phyloP scores from a whole-genome alignment of 2,113 vertebrate species.

The Myanophis thanlyinensis region DNA sequence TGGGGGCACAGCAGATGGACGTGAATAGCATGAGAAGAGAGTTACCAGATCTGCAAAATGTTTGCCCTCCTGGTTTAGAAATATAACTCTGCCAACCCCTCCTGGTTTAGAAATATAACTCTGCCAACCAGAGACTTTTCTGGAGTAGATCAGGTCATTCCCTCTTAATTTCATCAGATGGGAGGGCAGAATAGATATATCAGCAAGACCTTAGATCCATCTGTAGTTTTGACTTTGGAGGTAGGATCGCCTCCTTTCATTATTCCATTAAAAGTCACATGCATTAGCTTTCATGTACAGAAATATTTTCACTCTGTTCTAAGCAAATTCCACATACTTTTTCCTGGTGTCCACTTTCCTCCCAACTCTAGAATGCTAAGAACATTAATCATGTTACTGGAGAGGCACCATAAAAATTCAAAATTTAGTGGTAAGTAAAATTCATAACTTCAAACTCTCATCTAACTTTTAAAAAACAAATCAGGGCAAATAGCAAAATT shows the following conservation, averaged over 20 bases:
- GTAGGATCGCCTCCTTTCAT: not conserved
- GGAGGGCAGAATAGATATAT: not conserved
- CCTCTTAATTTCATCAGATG: not conserved
- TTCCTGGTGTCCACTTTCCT: not conserved
- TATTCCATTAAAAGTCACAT: not conserved
- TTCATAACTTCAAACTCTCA: not conserved
- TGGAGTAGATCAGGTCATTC: not conserved
- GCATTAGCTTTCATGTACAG: not conserved
- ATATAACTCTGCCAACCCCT: not conserved
- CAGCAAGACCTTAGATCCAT: not conserved
- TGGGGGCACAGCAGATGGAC: not conserved
- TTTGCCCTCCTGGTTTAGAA: not conserved
- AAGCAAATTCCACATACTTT: not conserved
- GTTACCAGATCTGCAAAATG: not conserved
- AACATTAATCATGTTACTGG: not conserved
- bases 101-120: not conserved
- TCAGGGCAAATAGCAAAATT: not conserved
- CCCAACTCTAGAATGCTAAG: not conserved
- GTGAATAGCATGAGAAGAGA: not conserved
- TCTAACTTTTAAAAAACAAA: not conserved
- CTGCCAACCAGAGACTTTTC: not conserved
- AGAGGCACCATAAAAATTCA: not conserved
- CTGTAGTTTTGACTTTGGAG: not conserved
- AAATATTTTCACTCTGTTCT: not conserved
- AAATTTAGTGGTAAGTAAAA: not conserved